Conservation (phyloP, 2,797 vertebrate species). For the Poeciliopsis presidionis region DNA sequence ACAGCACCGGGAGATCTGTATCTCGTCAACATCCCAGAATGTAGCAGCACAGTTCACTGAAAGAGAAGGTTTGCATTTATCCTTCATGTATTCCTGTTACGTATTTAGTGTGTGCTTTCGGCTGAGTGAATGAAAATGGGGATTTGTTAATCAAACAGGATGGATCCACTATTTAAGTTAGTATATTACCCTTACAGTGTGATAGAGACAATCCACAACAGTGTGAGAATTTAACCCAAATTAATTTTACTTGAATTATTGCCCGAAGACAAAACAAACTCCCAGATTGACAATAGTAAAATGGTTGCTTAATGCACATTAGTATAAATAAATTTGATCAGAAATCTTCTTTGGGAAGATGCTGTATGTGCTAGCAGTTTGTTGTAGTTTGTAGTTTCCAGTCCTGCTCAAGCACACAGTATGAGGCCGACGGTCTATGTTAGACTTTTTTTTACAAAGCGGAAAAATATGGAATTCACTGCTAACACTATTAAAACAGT, state of each 20-base stretch:
- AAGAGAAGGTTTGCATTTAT: background rate
- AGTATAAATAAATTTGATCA: background rate
- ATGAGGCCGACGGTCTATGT: background rate
- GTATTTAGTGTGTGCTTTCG: background rate
- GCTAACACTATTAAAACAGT: background rate
- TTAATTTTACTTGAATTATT: background rate
- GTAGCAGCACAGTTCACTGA: background rate
- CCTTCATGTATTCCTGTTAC: background rate
- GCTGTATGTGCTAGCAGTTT: no score
- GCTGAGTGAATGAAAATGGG: background rate
- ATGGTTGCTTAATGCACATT: background rate
- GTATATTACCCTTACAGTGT: background rate
- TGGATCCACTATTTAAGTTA: background rate
- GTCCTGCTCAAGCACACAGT: background rate
- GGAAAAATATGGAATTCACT: background rate
- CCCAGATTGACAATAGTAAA: background rate
- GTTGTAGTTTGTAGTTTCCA: background rate
- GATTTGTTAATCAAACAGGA: background rate
- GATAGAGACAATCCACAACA: background rate
- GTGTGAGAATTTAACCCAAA: background rate
- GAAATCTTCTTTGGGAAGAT: background rate
- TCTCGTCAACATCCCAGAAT: slow-evolving; percentile 16
- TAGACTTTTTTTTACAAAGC: background rate
- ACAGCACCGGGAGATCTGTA: slow-evolving; percentile 20
- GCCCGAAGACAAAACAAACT: background rate